Evolutionary conservation across 1,140 invertebrate genomes (phyloP), one percentile per base, ranked within the genome.

Genomic region (Mercenaria mercenaria): DNA sequence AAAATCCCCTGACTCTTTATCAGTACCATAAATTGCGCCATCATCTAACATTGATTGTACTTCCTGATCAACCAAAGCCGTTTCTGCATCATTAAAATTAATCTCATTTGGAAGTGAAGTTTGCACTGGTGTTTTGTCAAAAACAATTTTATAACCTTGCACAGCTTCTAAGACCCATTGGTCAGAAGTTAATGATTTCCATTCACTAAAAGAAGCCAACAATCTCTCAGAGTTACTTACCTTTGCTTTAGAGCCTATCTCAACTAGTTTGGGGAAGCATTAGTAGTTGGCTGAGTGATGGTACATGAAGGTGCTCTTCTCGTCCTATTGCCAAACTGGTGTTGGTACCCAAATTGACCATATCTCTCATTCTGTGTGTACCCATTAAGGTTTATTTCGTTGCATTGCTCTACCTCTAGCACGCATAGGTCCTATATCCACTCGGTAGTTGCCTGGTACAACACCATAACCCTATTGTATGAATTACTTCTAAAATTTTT

Each of bases 1-100:
- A 82, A 88, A 91, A 59, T 91, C 26, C 13, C 41, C 72, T 43
- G 43, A 23, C 64, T 79, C 76, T 41, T 43, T 23, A 61, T 41
- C 8, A 29, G 77, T 41, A 52, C 13, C 23, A 10, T 50, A 32
- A 41, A 89, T 89, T 11, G 64, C 80, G 20, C 86, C 85, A 3
- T 4, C 15, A 56, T 56, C 52, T 11, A 72, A 29, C 37, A 82
- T 39, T 29, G n/a, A 8, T 37, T 84, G 41, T 18, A 84, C 64
- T 50, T 84, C 82, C 20, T 67, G 13, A 39, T 84, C 37, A 32
- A 84, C 43, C 29, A 72, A 37, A 32, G 18, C 3, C 26, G 29
- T 10, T 72, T 84, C 32, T 50, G 72, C 64, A 18, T 13, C 13
- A 72, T 41, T 32, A 72, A 84, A 72, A 32, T 43, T 67, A n/a